Evolutionary conservation across 2,113 vertebrate species (phyloP), one percentile per base, ranked within the genome.

Genomic region (Mugil cephalus): DNA sequence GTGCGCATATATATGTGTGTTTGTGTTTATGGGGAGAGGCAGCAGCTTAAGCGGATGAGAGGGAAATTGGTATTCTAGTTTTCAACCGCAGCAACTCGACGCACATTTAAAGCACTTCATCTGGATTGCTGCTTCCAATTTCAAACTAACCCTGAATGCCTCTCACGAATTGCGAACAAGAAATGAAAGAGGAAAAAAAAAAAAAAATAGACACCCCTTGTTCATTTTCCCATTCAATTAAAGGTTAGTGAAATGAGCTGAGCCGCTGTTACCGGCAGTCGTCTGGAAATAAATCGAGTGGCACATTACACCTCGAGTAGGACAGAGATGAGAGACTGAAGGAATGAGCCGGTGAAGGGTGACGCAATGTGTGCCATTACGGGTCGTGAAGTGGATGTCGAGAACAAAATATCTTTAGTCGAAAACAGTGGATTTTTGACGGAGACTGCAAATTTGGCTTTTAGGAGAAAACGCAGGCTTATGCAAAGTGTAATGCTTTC

Each of bases 241-340:
- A 80, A 87, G 77, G 54, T 53, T 68, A 63, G 74, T 60, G 80
- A 87, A 92, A 91, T 85, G 86, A 89, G 74, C 79, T 79, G 82
- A 77, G 84, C 76, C 59, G 38, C 69, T 43, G 64, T 82, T 89
- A 76, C 75, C 6, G 3, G 42, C 67, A 39, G 56, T 56, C 46
- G 34, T 42, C 62, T 68, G 70, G 39, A 88, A 85, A 86, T 74
- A 58, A 88, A 86, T 62, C 14, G 75, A 88, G 77, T 39, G 62
- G 73, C 54, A 64, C 79, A 70, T 79, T 87, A 61, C 43, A 81
- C 30, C 70, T 69, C 36, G 4, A 60, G 52, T 40, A 61, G 70
- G 78, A 55, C 70, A 50, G 52, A 79, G 65, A 86, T 60, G 83
- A 83, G 76, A 73, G 63, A 36, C 34, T 54, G 52, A 59, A 56